phyloP scores from a whole-genome alignment of 2,888 invertebrate species.

The Dryobotodes eremita region DNA sequence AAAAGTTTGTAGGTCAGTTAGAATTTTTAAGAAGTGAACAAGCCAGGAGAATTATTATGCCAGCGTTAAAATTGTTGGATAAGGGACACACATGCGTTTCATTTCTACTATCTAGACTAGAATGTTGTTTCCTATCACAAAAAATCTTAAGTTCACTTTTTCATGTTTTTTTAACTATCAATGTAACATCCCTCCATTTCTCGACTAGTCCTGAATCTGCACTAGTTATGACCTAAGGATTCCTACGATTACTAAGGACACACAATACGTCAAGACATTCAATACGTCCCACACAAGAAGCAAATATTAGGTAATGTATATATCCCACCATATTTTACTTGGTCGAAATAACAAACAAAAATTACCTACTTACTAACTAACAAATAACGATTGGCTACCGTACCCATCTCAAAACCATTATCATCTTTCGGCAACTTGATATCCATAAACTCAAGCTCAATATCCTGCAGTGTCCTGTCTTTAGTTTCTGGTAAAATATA shows the following conservation, averaged over 20 bases:
- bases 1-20: not conserved
- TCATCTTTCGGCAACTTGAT: slow-evolving; percentile 20
- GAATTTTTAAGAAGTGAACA: not conserved
- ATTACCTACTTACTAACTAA: slow-evolving; percentile 5
- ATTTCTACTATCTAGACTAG: not conserved
- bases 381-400: not conserved
- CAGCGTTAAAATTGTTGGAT: not conserved
- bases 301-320: no score
- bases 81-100: not conserved
- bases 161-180: no score
- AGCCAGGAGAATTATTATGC: not conserved
- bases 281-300: no score
- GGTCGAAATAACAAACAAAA: not conserved
- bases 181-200: not conserved
- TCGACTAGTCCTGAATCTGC: no score
- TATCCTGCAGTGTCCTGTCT: slow-evolving; percentile 58
- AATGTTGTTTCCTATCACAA: not conserved
- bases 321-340: not conserved
- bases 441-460: slow-evolving; percentile 52
- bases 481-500: slow-evolving; percentile 57
- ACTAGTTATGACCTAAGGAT: not conserved
- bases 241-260: not conserved
- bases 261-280: not conserved
- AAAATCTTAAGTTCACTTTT: not conserved
- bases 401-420: not conserved